These are phyloP conservation scores for Delichon dasypus DNA, from an alignment of 2,797 vertebrate species.

Conservation along the genomic window DNA sequence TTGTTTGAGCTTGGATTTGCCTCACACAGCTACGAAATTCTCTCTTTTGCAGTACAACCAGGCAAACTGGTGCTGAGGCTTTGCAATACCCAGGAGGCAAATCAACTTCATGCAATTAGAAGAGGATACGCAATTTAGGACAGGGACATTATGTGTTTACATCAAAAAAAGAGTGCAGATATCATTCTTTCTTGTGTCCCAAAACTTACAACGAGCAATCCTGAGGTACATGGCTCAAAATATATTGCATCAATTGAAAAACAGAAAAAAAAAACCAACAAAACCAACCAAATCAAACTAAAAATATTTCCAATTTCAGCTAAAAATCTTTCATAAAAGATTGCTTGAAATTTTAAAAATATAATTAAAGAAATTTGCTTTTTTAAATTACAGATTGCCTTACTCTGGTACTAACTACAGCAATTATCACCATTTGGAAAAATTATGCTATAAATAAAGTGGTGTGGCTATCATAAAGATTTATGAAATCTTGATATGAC, in stretches of 20 bases:
- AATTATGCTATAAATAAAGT: neutral
- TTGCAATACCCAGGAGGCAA: neutral
- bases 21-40: neutral
- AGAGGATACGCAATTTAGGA: neutral
- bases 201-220: neutral
- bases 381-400: neutral
- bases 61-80: neutral
- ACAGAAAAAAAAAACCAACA: fast-evolving
- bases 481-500: neutral
- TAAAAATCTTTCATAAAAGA: neutral
- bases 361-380: neutral
- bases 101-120: neutral
- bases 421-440: neutral
- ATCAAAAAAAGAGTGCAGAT: neutral
- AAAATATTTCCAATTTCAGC: neutral
- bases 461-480: neutral
- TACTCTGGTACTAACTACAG: neutral
- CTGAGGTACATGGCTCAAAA: neutral
- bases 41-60: neutral
- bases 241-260: neutral
- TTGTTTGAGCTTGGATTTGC: neutral
- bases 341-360: neutral
- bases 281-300: fast-evolving
- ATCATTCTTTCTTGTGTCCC: neutral
- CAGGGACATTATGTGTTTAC: neutral